Evolutionary conservation across 1,140 invertebrate species (phyloP), one percentile per base, ranked within the genome.

Genomic region (Oncopeltus fasciatus): DNA sequence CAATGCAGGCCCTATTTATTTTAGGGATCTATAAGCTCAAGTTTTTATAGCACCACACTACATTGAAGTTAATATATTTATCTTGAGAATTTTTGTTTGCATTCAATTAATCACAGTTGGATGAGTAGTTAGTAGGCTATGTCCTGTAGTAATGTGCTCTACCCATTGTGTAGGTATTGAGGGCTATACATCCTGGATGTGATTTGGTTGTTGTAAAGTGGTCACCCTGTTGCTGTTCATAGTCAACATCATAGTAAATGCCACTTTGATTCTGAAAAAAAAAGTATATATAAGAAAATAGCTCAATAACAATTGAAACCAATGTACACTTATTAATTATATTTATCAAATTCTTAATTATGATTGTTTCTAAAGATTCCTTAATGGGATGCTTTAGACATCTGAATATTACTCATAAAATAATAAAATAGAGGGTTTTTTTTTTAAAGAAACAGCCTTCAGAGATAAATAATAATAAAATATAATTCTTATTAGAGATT

Each of bases 161-260:
- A 3, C 69, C 68, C 61, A 70, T 69, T 8, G 69, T 81, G 71
- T 86, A 86, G 2, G 83, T 86, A 62, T 80, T 84, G 76, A 86
- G 77, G 46, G 83, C 83, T 66, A 86, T 83, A 58, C 82, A 76
- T 68, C 80, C 76, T 70, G 69, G 69, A 24, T 67, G 66, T 28
- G 57, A 63, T 61, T 69, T 70, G 14, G 61, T 65, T 16, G 67
- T 66, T 78, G 70, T 73, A 79, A 76, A 69, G 80, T 76, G 69
- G 78, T 75, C 67, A 79, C 78, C 60, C 80, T 81, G 57, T 81
- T 81, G 53, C 67, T 83, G 81, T 69, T 89, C 87, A 67, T 89
- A 90, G 64, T 91, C 87, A 20, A 90, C 87, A 69, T 91, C 88
- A 68, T 90, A 90, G 72, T 91, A 91, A 66, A 91, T 90, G 53